Evolutionary conservation across 2,888 invertebrate species (phyloP).

Genomic region (Apamea crenata): DNA sequence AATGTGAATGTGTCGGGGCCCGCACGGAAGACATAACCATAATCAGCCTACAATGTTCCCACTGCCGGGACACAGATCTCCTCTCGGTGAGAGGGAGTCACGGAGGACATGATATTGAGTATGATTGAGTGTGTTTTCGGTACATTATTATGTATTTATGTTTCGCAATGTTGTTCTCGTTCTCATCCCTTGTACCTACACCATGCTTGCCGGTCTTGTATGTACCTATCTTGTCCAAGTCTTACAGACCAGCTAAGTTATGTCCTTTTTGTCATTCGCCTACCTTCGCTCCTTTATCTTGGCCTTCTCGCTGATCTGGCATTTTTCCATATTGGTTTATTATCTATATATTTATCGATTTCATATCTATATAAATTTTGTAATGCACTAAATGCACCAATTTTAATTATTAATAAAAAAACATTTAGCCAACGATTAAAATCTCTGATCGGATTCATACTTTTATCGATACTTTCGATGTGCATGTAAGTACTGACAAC

Average conservation of each 20-base stretch:
- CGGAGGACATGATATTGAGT: neutral
- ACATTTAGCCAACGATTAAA: neutral
- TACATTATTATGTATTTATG: neutral
- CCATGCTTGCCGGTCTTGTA: neutral
- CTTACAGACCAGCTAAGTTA: neutral
- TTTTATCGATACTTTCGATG: conserved; percentile 18
- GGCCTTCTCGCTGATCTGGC: neutral
- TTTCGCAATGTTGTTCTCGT: neutral
- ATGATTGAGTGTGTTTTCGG: neutral
- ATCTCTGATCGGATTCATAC: conserved; percentile 10
- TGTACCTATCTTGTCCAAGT: neutral
- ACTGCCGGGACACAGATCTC: no score
- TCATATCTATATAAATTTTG: neutral
- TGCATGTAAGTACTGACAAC: neutral
- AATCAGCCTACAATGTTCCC: no score
- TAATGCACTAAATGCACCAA: neutral
- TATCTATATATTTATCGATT: neutral
- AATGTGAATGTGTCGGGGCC: neutral
- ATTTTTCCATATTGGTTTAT: neutral
- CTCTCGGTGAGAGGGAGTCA: no score
- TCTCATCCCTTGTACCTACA: neutral
- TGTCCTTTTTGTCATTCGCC: neutral
- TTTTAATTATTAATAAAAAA: neutral
- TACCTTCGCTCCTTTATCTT: neutral
- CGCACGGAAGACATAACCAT: neutral